Evolutionary conservation across 2,888 invertebrate genomes (phyloP).

Genomic region (Troglohyphantes excavatus): DNA sequence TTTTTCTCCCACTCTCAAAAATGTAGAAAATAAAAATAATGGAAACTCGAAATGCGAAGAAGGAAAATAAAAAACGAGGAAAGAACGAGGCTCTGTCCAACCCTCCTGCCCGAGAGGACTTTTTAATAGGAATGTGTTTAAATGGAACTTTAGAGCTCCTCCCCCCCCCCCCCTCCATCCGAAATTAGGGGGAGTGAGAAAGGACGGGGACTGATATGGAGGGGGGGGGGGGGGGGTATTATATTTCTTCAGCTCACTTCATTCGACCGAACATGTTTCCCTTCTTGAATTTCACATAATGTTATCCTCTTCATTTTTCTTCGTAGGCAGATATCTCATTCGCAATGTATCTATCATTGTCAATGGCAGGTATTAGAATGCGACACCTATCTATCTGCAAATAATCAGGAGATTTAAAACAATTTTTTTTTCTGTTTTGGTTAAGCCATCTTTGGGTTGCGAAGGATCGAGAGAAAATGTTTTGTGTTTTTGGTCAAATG

Average conservation of each 20-base stretch:
- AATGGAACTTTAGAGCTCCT: slow-evolving; percentile 68
- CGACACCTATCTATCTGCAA: slow-evolving; percentile 37
- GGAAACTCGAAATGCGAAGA: slow-evolving; percentile 35
- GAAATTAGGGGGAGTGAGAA: slow-evolving; percentile 70
- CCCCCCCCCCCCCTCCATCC: not conserved
- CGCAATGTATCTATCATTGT: slow-evolving; percentile 51
- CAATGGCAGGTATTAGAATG: slow-evolving; percentile 62
- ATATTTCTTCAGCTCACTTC: slow-evolving; percentile 58
- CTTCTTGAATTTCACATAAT: slow-evolving; percentile 69
- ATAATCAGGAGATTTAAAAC: not conserved
- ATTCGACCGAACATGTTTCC: slow-evolving; percentile 64
- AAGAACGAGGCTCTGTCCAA: slow-evolving; percentile 46
- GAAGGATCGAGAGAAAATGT: too few relatives aligned
- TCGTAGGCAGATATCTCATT: slow-evolving; percentile 51
- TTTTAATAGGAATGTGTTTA: slow-evolving; percentile 77
- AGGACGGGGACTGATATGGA: slow-evolving; percentile 4
- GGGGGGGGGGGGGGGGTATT: slow-evolving; percentile 28
- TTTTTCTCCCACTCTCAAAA: slow-evolving; percentile 62
- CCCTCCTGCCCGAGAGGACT: slow-evolving; percentile 64
- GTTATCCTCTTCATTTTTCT: slow-evolving; percentile 72
- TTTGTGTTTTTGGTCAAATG: not conserved
- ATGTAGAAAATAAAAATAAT: slow-evolving; percentile 37
- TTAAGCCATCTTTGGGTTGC: not conserved
- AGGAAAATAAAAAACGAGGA: slow-evolving; percentile 69
- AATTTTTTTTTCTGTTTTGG: too few relatives aligned